A percentile compares a stretch with the other conserved stretches of the same genome.
Conservation (phyloP, 2,113 vertebrate species). For the Fregetta grallaria region DNA sequence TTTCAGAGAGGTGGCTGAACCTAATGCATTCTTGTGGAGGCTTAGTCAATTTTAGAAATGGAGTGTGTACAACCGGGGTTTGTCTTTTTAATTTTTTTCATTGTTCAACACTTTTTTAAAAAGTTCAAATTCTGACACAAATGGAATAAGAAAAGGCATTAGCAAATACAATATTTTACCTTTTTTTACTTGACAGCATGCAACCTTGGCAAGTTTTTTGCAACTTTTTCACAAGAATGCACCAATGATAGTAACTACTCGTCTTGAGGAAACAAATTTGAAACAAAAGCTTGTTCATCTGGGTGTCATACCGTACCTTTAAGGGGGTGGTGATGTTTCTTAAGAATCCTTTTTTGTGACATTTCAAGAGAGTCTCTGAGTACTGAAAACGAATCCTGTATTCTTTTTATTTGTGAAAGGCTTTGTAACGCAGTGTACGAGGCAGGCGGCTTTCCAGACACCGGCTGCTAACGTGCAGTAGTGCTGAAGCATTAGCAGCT, state of each 20-base stretch:
- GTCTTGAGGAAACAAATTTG: background rate
- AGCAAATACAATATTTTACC: background rate
- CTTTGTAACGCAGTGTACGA: rapidly evolving
- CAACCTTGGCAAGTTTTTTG: background rate
- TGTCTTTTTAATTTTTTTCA: background rate
- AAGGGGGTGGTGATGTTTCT: background rate
- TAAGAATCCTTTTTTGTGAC: background rate
- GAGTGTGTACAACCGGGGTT: background rate
- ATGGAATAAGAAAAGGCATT: background rate
- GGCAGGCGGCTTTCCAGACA: background rate
- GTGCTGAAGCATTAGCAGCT: background rate
- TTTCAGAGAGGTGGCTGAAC: background rate
- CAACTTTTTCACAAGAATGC: background rate
- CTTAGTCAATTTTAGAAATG: background rate
- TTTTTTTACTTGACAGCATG: background rate
- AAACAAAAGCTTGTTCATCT: background rate
- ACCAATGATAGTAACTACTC: background rate
- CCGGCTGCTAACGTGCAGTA: background rate
- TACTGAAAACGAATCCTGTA: background rate
- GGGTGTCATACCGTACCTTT: background rate
- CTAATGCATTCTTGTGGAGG: background rate
- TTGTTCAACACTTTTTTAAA: background rate
- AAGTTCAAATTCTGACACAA: background rate
- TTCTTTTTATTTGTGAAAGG: background rate
- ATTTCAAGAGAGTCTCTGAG: background rate